Percentiles rank a stretch among this genome's conserved stretches.
Evolutionary conservation across 2,113 vertebrate species (phyloP).

Genomic region (Tauraco erythrolophus): DNA sequence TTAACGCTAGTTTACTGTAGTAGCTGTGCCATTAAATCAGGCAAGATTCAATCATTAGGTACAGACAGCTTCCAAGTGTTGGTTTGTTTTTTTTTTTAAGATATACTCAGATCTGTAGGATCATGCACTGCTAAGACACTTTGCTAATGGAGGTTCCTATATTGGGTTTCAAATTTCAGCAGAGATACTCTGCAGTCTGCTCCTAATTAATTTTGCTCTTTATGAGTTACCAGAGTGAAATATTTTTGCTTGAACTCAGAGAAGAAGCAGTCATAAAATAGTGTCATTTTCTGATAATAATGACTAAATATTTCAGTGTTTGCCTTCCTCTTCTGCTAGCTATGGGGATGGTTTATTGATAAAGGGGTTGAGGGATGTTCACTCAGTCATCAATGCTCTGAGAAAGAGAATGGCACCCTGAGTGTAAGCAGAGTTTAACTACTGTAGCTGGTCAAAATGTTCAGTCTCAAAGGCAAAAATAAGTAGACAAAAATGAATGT

Average conservation of each 20-base stretch:
- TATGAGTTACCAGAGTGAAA: not conserved
- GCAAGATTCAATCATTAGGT: not conserved
- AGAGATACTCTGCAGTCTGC: not conserved
- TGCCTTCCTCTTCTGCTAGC: not conserved
- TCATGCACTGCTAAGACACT: not conserved
- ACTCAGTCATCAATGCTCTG: not conserved
- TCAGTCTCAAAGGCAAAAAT: not conserved
- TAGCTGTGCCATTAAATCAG: not conserved
- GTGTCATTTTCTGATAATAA: not conserved
- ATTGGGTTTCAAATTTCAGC: not conserved
- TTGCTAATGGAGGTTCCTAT: not conserved
- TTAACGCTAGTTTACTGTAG: not conserved
- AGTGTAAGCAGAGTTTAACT: not conserved
- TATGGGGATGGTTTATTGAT: not conserved
- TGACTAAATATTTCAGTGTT: not conserved
- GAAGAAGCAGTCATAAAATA: not conserved
- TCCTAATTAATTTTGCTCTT: not conserved
- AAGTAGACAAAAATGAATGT: not conserved
- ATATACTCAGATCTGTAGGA: not conserved
- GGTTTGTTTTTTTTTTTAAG: not conserved
- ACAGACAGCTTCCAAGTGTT: not conserved
- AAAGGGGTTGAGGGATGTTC: not conserved
- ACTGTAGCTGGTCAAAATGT: not conserved
- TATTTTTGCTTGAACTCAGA: not conserved
- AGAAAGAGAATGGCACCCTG: not conserved